phyloP scores from a whole-genome alignment of 2,797 vertebrate species.

The Champsocephalus gunnari region DNA sequence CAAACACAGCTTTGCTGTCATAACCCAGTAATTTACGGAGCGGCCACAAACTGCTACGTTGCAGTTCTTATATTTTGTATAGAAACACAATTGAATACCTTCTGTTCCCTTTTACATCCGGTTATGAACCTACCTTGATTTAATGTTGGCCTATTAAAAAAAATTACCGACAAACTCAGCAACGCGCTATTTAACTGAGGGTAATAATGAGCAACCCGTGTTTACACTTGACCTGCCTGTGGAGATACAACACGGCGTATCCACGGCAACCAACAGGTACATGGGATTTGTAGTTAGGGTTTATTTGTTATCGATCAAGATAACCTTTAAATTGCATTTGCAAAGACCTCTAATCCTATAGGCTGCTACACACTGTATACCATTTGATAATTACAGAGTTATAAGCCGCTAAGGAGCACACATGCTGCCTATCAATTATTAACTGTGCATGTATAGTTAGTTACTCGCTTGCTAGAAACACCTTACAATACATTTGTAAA shows the following conservation, averaged over 20 bases:
- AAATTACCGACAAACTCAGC: not conserved
- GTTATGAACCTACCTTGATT: not conserved
- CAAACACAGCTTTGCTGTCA: not conserved
- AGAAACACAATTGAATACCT: no score
- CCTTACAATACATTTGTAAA: not conserved
- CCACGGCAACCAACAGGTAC: conserved; percentile 40
- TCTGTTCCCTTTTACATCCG: no score
- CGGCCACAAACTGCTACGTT: no score
- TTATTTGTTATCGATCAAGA: not conserved
- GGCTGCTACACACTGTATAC: not conserved
- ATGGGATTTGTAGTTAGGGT: conserved; percentile 42
- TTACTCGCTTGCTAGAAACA: not conserved
- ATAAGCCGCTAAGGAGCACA: no score
- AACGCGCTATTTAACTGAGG: not conserved
- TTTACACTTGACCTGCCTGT: conserved; percentile 14
- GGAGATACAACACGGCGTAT: conserved; percentile 42
- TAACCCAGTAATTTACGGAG: not conserved
- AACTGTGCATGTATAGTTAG: no score
- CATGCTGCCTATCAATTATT: no score
- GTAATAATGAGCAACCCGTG: not conserved
- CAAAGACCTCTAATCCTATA: no score
- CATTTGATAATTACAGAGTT: not conserved
- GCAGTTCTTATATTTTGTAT: no score
- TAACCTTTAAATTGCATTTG: no score
- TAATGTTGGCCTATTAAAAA: not conserved